Evolutionary conservation across 2,888 invertebrate genomes (phyloP), one percentile per base, ranked within the genome.

Genomic region (Spialia ferax): DNA sequence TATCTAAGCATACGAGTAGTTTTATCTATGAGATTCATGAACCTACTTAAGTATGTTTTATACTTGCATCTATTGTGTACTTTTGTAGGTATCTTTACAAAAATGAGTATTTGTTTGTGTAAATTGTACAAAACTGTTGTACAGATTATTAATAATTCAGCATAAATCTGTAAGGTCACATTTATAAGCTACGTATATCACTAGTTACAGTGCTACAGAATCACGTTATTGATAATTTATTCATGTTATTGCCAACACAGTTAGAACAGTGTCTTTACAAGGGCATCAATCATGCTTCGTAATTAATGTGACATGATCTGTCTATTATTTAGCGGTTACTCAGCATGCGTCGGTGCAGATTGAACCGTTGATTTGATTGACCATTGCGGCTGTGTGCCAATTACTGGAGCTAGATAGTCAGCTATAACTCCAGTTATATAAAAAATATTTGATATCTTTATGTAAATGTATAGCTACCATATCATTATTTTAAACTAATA

Each of bases 241-340:
- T 62, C 50, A 32, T 52, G 50, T 62, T 35, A 52, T 15, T 4
- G 26, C 60, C 48, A 20, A 63, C 56, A 56, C 29, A 56, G 32
- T 42, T 38, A 35, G 32, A 59, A 13, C 48, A 42, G 20, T 10
- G 45, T 45, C 60, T 45, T 54, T 54, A 61, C 66, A 60, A 66
- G 54, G 42, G 38, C 66, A 60, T 66, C 54, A 60, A 66, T 61
- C 66, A 66, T 35, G 15, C 10, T 22, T 45, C 42, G 54, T 66
- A 66, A 66, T 66, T 66, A 54, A 66, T 60, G 66, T 60, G 60
- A 66, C 66, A 66, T 65, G 65, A 59, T 65, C 38, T 59, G 38
- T 52, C 50, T 50, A 66, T 66, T 66, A 66, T 66, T 52, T 60
- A 66, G 38, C 59, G 23, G 60, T 45, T 20, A 60, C 42, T 66